Conservation (phyloP, 2,113 vertebrate genomes). For the Forbesichthys papilliferus region DNA sequence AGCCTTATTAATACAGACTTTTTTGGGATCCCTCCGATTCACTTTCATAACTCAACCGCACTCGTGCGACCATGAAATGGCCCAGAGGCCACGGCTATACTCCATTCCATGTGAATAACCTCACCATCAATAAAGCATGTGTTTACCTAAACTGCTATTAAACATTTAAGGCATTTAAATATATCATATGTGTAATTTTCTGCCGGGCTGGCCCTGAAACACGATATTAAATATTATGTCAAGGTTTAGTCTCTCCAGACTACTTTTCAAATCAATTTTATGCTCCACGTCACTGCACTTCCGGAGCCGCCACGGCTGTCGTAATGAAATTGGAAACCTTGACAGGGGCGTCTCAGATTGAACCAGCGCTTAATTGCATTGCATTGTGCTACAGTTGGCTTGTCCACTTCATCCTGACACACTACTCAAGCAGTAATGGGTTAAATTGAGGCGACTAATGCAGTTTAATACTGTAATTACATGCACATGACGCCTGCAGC, state of each 20-base stretch:
- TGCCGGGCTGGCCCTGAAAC: conserved; percentile 44
- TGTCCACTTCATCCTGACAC: conserved; percentile 56
- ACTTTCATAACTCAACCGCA: conserved; percentile 4
- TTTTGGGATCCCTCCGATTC: too few relatives aligned
- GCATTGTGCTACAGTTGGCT: conserved; percentile 52
- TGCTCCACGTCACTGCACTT: conserved; percentile 64
- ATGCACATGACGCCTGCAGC: conserved; percentile 25
- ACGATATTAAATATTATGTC: conserved; percentile 63
- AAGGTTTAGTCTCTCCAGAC: conserved; percentile 61
- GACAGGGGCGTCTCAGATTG: conserved; percentile 57
- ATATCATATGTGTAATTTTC: conserved; percentile 53
- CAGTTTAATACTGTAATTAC: conserved; percentile 65
- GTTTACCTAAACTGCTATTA: conserved; percentile 45
- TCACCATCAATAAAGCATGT: conserved; percentile 53
- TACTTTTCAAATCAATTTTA: conserved; percentile 77
- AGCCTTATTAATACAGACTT: conserved; percentile 2
- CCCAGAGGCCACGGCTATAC: conserved; percentile 1
- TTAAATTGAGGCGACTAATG: conserved; percentile 62
- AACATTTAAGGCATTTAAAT: conserved; percentile 55
- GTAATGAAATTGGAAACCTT: conserved; percentile 60
- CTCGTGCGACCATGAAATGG: conserved; percentile 13
- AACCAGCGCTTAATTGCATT: conserved; percentile 65
- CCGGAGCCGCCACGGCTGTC: conserved; percentile 57
- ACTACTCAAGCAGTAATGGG: conserved; percentile 56
- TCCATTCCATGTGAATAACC: conserved; percentile 13